A percentile compares a stretch with the other conserved stretches of the same genome.
Evolutionary conservation across 2,888 invertebrate genomes (phyloP).

Genomic region (Biston stratarius): DNA sequence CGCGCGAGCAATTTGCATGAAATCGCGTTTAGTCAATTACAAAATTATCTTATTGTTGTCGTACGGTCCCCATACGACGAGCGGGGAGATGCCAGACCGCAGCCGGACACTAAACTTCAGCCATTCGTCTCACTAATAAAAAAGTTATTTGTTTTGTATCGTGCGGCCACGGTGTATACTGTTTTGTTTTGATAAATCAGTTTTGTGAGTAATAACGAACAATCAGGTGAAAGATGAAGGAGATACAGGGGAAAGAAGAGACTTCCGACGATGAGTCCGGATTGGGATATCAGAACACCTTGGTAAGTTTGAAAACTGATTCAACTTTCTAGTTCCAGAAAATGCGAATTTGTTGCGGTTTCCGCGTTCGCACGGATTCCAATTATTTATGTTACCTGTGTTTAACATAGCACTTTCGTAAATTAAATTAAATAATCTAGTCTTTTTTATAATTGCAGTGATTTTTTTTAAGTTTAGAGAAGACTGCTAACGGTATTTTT

Average conservation of each 20-base stretch:
- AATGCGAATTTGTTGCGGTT: constrained; percentile 43
- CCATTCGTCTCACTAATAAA: constrained; percentile 57
- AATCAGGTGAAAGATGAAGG: constrained; percentile 70
- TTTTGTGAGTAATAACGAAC: constrained; percentile 64
- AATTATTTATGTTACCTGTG: not conserved
- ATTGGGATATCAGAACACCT: constrained; percentile 90
- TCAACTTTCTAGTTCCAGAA: constrained; percentile 73
- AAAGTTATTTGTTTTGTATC: constrained; percentile 48
- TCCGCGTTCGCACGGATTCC: constrained; percentile 32
- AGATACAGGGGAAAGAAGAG: constrained; percentile 70
- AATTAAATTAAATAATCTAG: not conserved
- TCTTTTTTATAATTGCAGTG: no score
- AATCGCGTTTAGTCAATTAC: constrained; percentile 82
- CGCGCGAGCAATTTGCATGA: constrained; percentile 74
- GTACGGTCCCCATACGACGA: constrained; percentile 61
- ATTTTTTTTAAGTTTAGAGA: no score
- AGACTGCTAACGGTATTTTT: not conserved
- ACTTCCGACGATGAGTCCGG: constrained; percentile 88
- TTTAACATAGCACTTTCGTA: not conserved
- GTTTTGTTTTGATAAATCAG: constrained; percentile 68
- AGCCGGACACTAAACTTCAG: constrained; percentile 63
- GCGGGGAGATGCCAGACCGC: constrained; percentile 64
- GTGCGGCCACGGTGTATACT: constrained; percentile 42
- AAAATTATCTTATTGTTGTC: constrained; percentile 70
- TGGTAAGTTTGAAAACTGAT: constrained; percentile 76